Evolutionary conservation across 2,113 vertebrate genomes (phyloP), one percentile per base, ranked within the genome.

Genomic region (Hypomesus transpacificus): DNA sequence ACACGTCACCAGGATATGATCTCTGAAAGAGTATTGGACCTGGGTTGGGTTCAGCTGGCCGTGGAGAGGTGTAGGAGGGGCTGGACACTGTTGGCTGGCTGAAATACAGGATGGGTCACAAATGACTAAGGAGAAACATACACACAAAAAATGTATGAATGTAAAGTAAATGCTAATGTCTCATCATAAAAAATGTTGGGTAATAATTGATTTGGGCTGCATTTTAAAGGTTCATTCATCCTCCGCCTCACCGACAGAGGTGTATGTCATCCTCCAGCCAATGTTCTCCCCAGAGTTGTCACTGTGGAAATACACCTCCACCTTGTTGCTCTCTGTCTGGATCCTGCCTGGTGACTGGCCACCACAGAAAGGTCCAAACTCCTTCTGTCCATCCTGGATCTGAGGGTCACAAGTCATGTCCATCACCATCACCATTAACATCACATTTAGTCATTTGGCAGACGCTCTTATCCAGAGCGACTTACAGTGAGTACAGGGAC

Each of bases 201-300:
- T 46, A 46, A 46, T 46, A 46, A 46, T 46, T 13, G 9, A 39
- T 9, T 39, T 39, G 0, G 39, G 39, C 4, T 39, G 39, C 6
- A 39, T 39, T 39, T 39, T 39, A 8, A 9, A 39, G 9, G 39
- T 11, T n/a, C n/a, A 59, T 4, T 3, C 24, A 1, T 53, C 3
- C 16, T 22, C 46, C 0, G 21, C 28, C 1, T 91, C 89, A 95
- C 95, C 94, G 77, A 85, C 76, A 1, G 94, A 92, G 1, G 85
- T 92, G 86, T 96, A 99, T 0, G 82, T 90, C 58, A 99, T 66
- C 68, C 86, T 95, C 97, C 96, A 98, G 80, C 97, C 97, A 0
- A 81, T 78, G 77, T 98, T 97, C 67, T 98, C 96, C 46, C 97
- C 96, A 0, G 95, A 97, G 82, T 93, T 90, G 87, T 99, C 97